Conservation (phyloP, 2,888 invertebrate genomes). For the Thalpophila matura region DNA sequence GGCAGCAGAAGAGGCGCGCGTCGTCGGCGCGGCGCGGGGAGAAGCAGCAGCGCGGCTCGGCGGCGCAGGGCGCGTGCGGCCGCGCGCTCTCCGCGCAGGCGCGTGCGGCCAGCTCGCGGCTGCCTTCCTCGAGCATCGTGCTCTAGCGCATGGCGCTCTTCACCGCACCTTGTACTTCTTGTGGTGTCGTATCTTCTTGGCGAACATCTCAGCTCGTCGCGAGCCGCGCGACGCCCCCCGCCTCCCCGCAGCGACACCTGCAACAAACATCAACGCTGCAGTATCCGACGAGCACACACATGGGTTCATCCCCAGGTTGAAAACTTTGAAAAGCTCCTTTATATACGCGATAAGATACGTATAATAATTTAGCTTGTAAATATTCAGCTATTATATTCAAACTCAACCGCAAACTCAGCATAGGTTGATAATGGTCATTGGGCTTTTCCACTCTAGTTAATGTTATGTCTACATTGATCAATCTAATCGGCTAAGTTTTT, state of each 20-base stretch:
- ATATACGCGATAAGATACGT: too few species aligned
- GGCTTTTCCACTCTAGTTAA: too few species aligned
- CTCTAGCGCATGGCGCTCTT: conserved; percentile 62
- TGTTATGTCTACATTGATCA: too few species aligned
- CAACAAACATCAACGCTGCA: conserved; percentile 10
- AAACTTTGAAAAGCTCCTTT: too few species aligned
- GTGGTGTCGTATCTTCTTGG: conserved; percentile 74
- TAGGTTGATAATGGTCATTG: too few species aligned
- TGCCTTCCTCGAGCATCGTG: conserved; percentile 73
- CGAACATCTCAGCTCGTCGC: conserved; percentile 68
- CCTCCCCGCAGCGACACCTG: conserved; percentile 21
- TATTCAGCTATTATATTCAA: too few species aligned
- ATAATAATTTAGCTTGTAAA: too few species aligned
- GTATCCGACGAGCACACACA: neutral
- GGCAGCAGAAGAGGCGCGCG: conserved; percentile 82
- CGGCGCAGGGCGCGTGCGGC: neutral
- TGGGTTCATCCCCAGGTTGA: too few species aligned
- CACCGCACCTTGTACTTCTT: conserved; percentile 81
- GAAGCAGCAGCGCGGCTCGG: conserved; percentile 71
- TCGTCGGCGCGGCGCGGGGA: conserved; percentile 62
- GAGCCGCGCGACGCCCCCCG: conserved; percentile 5
- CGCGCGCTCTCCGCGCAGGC: conserved; percentile 22
- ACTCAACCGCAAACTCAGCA: too few species aligned
- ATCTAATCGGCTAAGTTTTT: too few species aligned
- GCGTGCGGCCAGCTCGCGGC: conserved; percentile 45